A percentile compares a stretch with the other conserved stretches of the same genome.
Evolutionary conservation across 92 coral and sea anemone genomes (phyloP).

Genomic region (Porites lobata): DNA sequence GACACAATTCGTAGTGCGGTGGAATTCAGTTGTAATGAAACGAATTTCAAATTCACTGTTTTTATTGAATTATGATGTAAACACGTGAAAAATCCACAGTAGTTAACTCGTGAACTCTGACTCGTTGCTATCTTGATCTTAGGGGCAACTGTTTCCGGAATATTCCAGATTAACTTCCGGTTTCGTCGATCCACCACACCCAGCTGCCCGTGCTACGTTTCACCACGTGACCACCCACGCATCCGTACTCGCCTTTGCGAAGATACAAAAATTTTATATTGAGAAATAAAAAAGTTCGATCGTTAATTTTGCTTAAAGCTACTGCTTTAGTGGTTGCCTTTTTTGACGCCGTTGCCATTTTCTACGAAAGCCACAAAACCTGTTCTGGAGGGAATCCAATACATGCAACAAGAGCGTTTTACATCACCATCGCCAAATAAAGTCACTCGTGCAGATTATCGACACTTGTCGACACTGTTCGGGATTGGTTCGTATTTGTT

Average conservation of each 20-base stretch:
- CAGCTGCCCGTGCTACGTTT: neutral
- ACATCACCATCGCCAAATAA: conserved; percentile 48
- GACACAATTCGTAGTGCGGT: too few relatives aligned
- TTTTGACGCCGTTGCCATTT: neutral
- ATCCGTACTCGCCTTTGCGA: conserved; percentile 46
- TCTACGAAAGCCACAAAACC: conserved; percentile 19
- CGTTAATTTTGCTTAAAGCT: neutral
- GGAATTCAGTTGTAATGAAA: too few relatives aligned
- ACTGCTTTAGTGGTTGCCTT: neutral
- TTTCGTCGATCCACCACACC: conserved; percentile 28
- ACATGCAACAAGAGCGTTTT: conserved; percentile 18
- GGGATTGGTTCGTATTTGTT: conserved; percentile 74
- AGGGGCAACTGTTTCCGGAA: conserved; percentile 37
- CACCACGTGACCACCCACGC: conserved; percentile 60
- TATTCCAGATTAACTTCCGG: conserved; percentile 36
- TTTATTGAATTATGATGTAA: too few relatives aligned
- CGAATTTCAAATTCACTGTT: too few relatives aligned
- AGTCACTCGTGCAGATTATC: conserved; percentile 18
- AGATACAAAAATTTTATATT: conserved; percentile 13
- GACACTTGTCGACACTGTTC: conserved; percentile 58
- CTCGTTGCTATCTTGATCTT: neutral
- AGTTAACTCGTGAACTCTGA: neutral
- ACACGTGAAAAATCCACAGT: neutral
- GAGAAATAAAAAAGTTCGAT: conserved; percentile 12
- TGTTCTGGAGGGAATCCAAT: conserved; percentile 52